Percentiles rank a stretch among this genome's conserved stretches.
These are phyloP conservation scores for Argyrosomus regius DNA, from an alignment of 2,797 vertebrate species.

Conservation along the genomic window DNA sequence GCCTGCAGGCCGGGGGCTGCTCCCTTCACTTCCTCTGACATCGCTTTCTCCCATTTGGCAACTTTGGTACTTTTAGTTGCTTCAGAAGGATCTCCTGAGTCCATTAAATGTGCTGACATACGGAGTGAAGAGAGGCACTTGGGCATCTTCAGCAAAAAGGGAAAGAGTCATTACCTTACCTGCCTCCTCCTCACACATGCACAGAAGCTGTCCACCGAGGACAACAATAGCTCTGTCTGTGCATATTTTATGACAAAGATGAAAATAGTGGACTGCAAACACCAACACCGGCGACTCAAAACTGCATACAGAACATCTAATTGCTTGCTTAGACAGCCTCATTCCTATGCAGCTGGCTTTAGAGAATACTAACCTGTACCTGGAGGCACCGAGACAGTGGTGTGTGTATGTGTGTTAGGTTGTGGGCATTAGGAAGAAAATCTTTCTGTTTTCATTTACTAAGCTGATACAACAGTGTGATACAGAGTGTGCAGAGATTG, in stretches of 20 bases:
- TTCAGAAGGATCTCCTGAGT: conserved; percentile 56
- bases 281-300: conserved; percentile 50
- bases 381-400: conserved; percentile 30
- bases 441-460: conserved; percentile 31
- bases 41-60: conserved; percentile 49
- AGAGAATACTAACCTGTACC: conserved; percentile 54
- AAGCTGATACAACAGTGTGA: conserved; percentile 25
- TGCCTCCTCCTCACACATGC: conserved; percentile 29
- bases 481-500: conserved; percentile 2
- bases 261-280: conserved; percentile 66
- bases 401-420: background rate
- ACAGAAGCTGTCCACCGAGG: conserved; percentile 60
- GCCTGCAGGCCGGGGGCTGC: background rate
- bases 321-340: conserved; percentile 61
- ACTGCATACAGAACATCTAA: conserved; percentile 61
- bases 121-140: conserved; percentile 44
- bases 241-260: conserved; percentile 73
- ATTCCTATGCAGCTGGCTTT: conserved; percentile 58
- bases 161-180: conserved; percentile 51
- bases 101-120: conserved; percentile 65
- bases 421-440: conserved; percentile 30
- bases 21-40: conserved; percentile 30
- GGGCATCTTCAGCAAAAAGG: conserved; percentile 63
- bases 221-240: conserved; percentile 59
- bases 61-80: conserved; percentile 38